phyloP scores from a whole-genome alignment of 2,113 vertebrate species.

The Chionomys nivalis region DNA sequence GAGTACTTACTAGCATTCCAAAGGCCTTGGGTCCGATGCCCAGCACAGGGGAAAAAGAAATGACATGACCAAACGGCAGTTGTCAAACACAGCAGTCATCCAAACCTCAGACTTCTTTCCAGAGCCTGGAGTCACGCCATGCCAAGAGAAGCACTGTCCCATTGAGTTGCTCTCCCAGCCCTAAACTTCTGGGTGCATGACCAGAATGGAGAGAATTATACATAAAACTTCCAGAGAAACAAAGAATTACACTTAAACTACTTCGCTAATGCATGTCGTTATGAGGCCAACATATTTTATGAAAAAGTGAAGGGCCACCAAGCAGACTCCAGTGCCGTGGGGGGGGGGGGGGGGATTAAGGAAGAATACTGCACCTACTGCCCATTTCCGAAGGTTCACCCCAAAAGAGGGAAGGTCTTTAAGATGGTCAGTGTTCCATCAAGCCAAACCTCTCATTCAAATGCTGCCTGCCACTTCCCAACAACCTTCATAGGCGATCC shows the following conservation, averaged over 20 bases:
- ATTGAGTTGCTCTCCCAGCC: background rate
- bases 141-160: background rate
- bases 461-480: conserved; percentile 35
- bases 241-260: conserved; percentile 2
- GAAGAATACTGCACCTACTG: background rate
- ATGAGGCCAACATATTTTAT: background rate
- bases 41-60: background rate
- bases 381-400: background rate
- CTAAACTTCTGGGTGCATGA: background rate
- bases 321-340: background rate
- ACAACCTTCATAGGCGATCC: conserved; percentile 46
- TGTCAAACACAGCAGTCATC: background rate
- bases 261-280: background rate
- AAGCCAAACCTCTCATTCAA: background rate
- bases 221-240: background rate
- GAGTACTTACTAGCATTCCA: background rate
- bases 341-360: background rate
- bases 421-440: background rate
- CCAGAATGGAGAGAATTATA: background rate
- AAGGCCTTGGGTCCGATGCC: background rate
- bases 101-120: no score
- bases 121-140: no score
- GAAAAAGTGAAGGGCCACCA: background rate
- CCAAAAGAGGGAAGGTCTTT: background rate
- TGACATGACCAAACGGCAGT: background rate